phyloP scores from a whole-genome alignment of 2,888 invertebrate species.

The Apamea monoglypha region DNA sequence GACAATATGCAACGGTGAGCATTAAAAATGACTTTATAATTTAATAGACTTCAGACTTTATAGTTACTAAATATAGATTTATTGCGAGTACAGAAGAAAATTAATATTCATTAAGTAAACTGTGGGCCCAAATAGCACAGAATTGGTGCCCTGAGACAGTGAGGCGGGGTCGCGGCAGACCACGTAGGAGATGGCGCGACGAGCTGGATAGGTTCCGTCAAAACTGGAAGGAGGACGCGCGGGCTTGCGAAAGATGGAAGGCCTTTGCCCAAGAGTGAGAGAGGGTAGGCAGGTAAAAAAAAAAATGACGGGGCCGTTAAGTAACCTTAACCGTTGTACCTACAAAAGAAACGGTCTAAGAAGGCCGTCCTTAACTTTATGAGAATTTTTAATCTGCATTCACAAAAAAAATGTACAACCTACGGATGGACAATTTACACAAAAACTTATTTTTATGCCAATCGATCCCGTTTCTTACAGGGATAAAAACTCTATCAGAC shows the following conservation, averaged over 20 bases:
- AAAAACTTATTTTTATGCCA: not conserved
- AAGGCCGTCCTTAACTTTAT: not conserved
- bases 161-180: no score
- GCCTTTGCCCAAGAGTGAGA: no score
- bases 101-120: not conserved
- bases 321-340: not conserved
- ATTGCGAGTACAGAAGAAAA: not conserved
- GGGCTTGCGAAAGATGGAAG: no score
- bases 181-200: no score
- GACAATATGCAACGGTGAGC: slow-evolving; percentile 15
- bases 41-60: no score
- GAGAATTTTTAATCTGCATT: not conserved
- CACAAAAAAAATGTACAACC: no score
- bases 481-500: not conserved
- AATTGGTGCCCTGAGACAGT: no score
- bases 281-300: no score
- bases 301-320: not conserved
- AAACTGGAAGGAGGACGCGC: no score
- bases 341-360: not conserved
- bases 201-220: no score
- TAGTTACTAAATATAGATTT: not conserved
- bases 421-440: not conserved
- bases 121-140: no score
- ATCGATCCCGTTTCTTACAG: not conserved
- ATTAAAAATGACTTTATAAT: not conserved